Percentiles rank a stretch among this genome's conserved stretches.
phyloP scores from a whole-genome alignment of 2,797 vertebrate species.

The Rhinatrema bivittatum region DNA sequence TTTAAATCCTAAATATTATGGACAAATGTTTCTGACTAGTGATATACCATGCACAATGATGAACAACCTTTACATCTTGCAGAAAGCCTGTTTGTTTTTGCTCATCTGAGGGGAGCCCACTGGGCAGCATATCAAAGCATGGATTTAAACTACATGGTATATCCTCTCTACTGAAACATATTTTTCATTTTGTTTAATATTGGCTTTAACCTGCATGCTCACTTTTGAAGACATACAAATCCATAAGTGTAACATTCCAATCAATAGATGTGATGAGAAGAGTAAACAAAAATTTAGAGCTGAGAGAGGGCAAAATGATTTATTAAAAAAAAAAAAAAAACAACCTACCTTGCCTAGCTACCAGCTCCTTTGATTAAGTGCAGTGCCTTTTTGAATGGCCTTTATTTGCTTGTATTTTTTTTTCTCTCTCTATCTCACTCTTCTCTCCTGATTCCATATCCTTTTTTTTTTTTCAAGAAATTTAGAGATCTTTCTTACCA shows the following conservation, averaged over 20 bases:
- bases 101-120: conserved; percentile 37
- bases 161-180: not conserved
- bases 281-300: conserved; percentile 9
- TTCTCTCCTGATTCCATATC: too few relatives aligned
- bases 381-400: too few relatives aligned
- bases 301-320: not conserved
- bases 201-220: not conserved
- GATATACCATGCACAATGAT: too few relatives aligned
- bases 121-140: conserved; percentile 26
- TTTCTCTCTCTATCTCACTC: too few relatives aligned
- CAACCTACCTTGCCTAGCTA: too few relatives aligned
- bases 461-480: too few relatives aligned
- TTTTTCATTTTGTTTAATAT: conserved; percentile 13
- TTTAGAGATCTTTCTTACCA: too few relatives aligned
- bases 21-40: too few relatives aligned
- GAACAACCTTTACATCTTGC: conserved; percentile 45
- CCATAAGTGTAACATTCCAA: conserved; percentile 4
- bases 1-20: too few relatives aligned
- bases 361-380: too few relatives aligned
- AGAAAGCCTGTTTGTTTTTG: conserved; percentile 38
- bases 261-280: conserved; percentile 15
- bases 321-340: not conserved
- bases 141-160: conserved; percentile 10
- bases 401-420: too few relatives aligned
- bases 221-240: conserved; percentile 16